Base-by-base conservation (phyloP, 1,140 invertebrate species). In the Pteromalus puparum region DNA sequence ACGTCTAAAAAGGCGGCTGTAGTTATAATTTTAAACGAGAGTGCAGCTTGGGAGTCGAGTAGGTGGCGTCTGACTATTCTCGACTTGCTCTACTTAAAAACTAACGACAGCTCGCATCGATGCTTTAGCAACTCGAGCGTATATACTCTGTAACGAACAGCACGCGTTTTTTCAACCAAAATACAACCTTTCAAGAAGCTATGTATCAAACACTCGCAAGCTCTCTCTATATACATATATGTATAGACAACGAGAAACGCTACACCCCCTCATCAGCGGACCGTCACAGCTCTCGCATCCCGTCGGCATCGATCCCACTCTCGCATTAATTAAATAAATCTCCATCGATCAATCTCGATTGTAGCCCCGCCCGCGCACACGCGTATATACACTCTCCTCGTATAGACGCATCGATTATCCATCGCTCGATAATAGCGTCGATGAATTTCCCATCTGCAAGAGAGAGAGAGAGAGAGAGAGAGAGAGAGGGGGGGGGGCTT, bases 371-470 rank as follows among this genome's bases (percentile, higher is more conserved):
- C 5, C 53, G 18, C 53, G 18, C 53, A 53, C 15, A 53, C 48
- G 18, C 53, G 18, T 18, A 53, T 18, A 53, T 53, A 53, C 4
- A 53, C 53, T 61, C 53, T 61, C 21, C 10, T 1, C 67, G 26
- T n/a, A 9, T 30, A 26, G 26, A 13, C 28, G 28, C 72, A 74
- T 74, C 72, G 72, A 70, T 70, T 30, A 30, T 30, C 67, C 72
- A 30, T 74, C 72, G 72, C 34, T 74, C 72, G 34, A 74, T 74
- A 74, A 74, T 42, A 42, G 34, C 72, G 34, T n/a, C 67, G 67
- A 70, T 70, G 67, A 70, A 70, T 74, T 74, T 42, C 34, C 12
- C 34, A 30, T 74, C 72, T 34, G 34, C 53, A 61, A 61, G 53
- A 61, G 53, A n/a, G 53, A 34, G 30, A n/a, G n/a, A n/a, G n/a